Base-by-base conservation (phyloP, 2,888 invertebrate species). In the Sphecodes monilicornis region DNA sequence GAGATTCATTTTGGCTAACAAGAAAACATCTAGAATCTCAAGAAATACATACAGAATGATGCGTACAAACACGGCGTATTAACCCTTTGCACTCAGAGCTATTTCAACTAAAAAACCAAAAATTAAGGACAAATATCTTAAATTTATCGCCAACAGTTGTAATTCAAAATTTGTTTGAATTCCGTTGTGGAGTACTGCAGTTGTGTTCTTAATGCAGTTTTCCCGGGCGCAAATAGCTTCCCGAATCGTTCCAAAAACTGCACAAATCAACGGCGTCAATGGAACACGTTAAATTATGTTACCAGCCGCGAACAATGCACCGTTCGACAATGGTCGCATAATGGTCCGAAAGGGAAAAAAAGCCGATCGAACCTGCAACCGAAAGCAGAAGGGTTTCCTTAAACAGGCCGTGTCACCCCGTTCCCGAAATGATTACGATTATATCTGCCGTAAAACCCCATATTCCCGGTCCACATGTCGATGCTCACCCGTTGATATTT, bases 361-460 rank as follows among this genome's bases (percentile, higher is more conserved):
- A 86, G 74, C 4, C 46, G 72, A 78, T 87, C 71, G 84, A 86
- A 89, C 82, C 80, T 81, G 84, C 85, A 75, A 69, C 71, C 29
- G 68, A 81, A 82, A 84, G 83, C 80, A 83, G 69, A 73, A 76
- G 85, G 66, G 77, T 75, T 76, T 86, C 85, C 85, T 86, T 87
- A 83, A 82, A 91, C 87, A 82, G 83, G 70, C 64, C 69, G 60
- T 70, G 75, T 75, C 79, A 36, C 73, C 88, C 82, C 81, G 73
- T n/a, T 41, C 70, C 76, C 84, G 80, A 90, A 91, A 92, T 92
- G 90, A 92, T 92, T 90, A 90, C 91, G 91, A 93, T 92, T 92
- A 92, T 92, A 92, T 93, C 91, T 91, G 87, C 89, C 89, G 91
- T 90, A 90, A 92, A 92, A 91, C 85, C 89, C 91, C 54, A n/a